Percentiles rank a stretch among this genome's conserved stretches.
Evolutionary conservation across 2,888 invertebrate genomes (phyloP).

Genomic region (Choreutis nemorana): DNA sequence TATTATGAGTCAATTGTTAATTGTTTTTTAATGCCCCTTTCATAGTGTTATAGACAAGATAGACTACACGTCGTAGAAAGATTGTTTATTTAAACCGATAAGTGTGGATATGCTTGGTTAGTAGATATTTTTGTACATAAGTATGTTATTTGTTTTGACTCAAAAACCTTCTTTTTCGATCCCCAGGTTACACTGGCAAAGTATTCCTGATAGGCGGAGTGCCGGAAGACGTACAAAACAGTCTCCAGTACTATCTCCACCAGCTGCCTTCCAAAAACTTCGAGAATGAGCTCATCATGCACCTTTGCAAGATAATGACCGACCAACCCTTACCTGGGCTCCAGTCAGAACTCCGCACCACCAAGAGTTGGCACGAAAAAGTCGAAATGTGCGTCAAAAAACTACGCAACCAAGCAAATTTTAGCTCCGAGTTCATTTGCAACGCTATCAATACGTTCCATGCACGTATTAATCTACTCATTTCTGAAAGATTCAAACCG

Average conservation of each 20-base stretch:
- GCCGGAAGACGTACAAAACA: constrained; percentile 24
- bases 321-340: constrained; percentile 10
- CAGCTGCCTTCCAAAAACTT: constrained; percentile 25
- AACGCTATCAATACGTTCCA: constrained; percentile 3
- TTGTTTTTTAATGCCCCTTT: too few species aligned
- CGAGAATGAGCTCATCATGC: constrained; percentile 22
- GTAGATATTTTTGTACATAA: too few species aligned
- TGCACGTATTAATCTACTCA: neutral
- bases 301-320: constrained; percentile 28
- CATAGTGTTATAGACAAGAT: too few species aligned
- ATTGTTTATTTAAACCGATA: too few species aligned
- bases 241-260: constrained; percentile 16
- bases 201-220: constrained; percentile 31
- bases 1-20: too few species aligned
- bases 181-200: too few species aligned
- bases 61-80: too few species aligned
- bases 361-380: constrained; percentile 18
- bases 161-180: too few species aligned
- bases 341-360: constrained; percentile 5
- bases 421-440: too few species aligned
- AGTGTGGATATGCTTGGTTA: too few species aligned
- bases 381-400: constrained; percentile 17
- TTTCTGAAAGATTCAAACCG: constrained; percentile 3
- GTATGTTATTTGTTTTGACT: too few species aligned
- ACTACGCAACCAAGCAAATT: too few species aligned